These are phyloP conservation scores for Sus scrofa DNA, from an alignment of 2,113 vertebrate genomes.

Conservation along the genomic window T2T-Sscrofa CM000812.6:229934001-229934500, in stretches of 20 bases:
- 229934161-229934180: not conserved
- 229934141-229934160: not conserved
- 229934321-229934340: not conserved
- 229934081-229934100: not conserved
- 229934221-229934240: not conserved
- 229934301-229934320: not conserved
- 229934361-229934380: not conserved
- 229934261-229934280: no score
- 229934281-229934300: not conserved
- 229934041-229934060: not conserved
- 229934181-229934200: not conserved
- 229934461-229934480: not conserved
- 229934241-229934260: not conserved
- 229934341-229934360: not conserved
- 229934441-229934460: not conserved
- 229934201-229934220: not conserved
- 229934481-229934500: not conserved
- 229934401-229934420: not conserved
- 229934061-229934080: not conserved
- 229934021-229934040: not conserved
- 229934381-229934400: not conserved
- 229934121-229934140: not conserved
- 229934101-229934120: not conserved
- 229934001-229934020: not conserved
- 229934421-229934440: not conserved